Evolutionary conservation across 2,888 invertebrate genomes (phyloP), one percentile per base, ranked within the genome.

Genomic region (Zelleria hepariella): DNA sequence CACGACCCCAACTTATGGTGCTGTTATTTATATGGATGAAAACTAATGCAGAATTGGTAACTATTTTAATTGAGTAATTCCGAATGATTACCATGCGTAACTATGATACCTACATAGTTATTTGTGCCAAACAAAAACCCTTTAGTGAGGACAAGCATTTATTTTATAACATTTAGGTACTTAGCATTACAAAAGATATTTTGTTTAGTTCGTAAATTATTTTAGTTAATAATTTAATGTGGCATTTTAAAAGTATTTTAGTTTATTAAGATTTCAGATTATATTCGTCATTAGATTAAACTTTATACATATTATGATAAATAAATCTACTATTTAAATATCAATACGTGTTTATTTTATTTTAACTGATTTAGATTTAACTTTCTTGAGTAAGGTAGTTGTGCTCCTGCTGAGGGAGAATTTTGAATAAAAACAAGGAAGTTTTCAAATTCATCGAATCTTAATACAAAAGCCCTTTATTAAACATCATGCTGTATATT

Each of bases 1-100:
- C 10, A 96, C 96, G 8, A 87, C 90, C 60, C 94, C 94, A n/a
- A 91, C 91, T 70, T 81, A 89, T 56, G 94, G 94, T 21, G 93
- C 93, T 61, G 84, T 89, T 54, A 86, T 92, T 73, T 91, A 91
- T 68, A 61, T 64, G 59, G 66, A 66, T 61, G 58, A 42, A 47
- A 4, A 21, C 15, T 42, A 42, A 42, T 15, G 20, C 23, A 51
- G 5, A 2, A 21, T 23, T 51, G 1, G 21, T 20, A 51, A 10
- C 15, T 42, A 42, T 15, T 42, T 15, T 42, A 42, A 42, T 15
- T 42, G 3, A 42, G 32, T 42, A 10, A 42, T 42, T 42, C 32
- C 32, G 15, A 10, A 32, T 42, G 10, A 42, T 15, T 25, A 15
- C n/a, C n/a, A 32, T 20, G 2, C 27, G 18, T 2, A 25, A 20